A percentile compares a stretch with the other conserved stretches of the same genome.
Evolutionary conservation across 2,888 invertebrate genomes (phyloP).

Genomic region (Drosophila anceps): DNA sequence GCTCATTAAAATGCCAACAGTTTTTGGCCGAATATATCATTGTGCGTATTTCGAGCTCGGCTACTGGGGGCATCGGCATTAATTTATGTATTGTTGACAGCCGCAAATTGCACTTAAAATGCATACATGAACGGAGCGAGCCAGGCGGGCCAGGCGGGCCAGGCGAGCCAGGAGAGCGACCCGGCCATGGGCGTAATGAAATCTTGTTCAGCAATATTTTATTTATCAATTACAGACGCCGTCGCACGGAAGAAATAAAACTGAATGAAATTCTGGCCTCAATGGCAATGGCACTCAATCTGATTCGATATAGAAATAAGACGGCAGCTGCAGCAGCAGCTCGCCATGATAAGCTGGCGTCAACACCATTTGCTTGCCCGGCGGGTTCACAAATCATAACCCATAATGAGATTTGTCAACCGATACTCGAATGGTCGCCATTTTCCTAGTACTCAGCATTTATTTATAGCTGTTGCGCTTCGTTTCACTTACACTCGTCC

Average conservation of each 20-base stretch:
- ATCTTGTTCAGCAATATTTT: slow-evolving; percentile 55
- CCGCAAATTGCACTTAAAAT: slow-evolving; percentile 75
- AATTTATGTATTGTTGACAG: slow-evolving; percentile 66
- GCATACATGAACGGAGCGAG: slow-evolving; percentile 11
- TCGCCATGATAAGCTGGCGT: slow-evolving; percentile 32
- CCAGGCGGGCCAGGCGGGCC: not conserved
- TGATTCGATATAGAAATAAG: slow-evolving; percentile 1
- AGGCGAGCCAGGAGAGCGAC: not conserved
- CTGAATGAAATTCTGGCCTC: slow-evolving; percentile 24
- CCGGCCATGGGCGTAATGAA: slow-evolving; percentile 18
- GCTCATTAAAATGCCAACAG: slow-evolving; percentile 67
- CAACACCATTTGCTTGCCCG: slow-evolving; percentile 19
- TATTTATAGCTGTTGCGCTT: slow-evolving; percentile 63
- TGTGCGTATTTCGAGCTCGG: not conserved
- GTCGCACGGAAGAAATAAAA: slow-evolving; percentile 5
- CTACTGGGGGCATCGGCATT: slow-evolving; percentile 33
- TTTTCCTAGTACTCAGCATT: slow-evolving; percentile 41
- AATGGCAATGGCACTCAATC: slow-evolving; percentile 30
- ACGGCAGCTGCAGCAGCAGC: slow-evolving; percentile 14
- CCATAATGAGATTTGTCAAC: slow-evolving; percentile 71
- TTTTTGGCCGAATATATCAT: slow-evolving; percentile 32
- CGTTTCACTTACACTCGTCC: slow-evolving; percentile 46
- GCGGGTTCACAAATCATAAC: slow-evolving; percentile 55
- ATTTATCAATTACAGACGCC: slow-evolving; percentile 66
- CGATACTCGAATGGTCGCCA: slow-evolving; percentile 47